Conservation (phyloP, 1,140 invertebrate genomes). For the Heterodera carotae region DNA sequence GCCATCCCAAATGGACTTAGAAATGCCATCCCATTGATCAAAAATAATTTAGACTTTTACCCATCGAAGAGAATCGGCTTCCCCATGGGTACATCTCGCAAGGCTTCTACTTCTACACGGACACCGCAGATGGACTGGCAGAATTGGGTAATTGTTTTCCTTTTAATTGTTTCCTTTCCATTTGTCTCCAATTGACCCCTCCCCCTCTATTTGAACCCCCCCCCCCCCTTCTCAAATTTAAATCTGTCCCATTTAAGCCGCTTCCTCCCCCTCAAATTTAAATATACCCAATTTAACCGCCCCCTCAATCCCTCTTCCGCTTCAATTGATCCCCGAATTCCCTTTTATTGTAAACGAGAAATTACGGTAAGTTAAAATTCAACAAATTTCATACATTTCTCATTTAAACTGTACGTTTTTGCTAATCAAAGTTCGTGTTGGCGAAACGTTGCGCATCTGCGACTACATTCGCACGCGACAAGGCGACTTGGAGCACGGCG, state of each 20-base stretch:
- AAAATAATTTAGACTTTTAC: conserved; percentile 33
- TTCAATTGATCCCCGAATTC: background rate
- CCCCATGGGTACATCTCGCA: conserved; percentile 40
- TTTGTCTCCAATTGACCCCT: no score
- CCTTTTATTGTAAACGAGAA: background rate
- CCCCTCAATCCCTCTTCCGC: no score
- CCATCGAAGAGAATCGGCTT: conserved; percentile 44
- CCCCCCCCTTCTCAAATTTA: no score
- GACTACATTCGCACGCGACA: conserved; percentile 41
- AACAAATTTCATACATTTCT: no score
- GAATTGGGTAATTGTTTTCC: conserved; percentile 33
- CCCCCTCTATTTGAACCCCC: no score
- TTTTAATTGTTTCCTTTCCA: background rate
- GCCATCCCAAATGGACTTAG: conserved; percentile 15
- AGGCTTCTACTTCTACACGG: conserved; percentile 42
- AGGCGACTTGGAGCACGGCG: conserved; percentile 21
- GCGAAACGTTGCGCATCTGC: conserved; percentile 44
- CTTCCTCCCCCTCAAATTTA: no score
- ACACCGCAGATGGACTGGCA: conserved; percentile 44
- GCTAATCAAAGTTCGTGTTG: conserved; percentile 24
- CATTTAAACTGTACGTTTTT: no score
- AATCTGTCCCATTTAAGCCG: no score
- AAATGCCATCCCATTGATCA: background rate
- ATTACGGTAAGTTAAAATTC: background rate
- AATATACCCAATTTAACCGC: no score